A percentile compares a stretch with the other conserved stretches of the same genome.
Evolutionary conservation across 2,113 vertebrate species (phyloP).

Genomic region (Cyanoderma ruficeps): DNA sequence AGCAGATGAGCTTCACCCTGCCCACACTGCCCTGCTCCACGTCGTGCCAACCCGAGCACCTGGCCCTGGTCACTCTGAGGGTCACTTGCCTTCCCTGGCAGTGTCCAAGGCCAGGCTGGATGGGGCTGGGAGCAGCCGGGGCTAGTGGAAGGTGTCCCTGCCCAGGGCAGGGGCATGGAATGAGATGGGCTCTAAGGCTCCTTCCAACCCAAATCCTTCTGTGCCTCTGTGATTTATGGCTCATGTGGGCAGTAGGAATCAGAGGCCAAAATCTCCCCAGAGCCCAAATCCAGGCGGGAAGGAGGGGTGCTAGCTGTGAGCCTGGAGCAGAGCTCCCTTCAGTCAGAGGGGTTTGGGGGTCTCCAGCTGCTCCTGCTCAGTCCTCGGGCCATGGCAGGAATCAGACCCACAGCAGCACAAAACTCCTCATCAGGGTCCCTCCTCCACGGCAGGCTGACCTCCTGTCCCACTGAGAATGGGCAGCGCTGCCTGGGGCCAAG

Average conservation of each 20-base stretch:
- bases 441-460: background rate
- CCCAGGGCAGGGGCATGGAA: background rate
- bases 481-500: accelerated
- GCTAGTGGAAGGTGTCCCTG: background rate
- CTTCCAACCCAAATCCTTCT: background rate
- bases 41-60: background rate
- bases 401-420: background rate
- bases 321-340: background rate
- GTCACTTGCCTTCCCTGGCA: accelerated
- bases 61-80: background rate
- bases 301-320: background rate
- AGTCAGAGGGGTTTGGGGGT: background rate
- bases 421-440: accelerated
- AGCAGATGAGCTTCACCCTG: accelerated
- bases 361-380: background rate
- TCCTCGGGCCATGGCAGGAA: background rate
- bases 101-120: background rate
- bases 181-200: too few relatives aligned
- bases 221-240: background rate
- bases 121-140: accelerated
- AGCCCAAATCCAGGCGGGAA: background rate
- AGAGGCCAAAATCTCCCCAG: background rate
- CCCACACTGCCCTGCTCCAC: background rate
- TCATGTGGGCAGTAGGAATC: background rate
- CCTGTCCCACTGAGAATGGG: background rate